These are phyloP conservation scores for Habroteleia sp. DNA, from an alignment of 2,888 invertebrate species.

Conservation along the genomic window DNA sequence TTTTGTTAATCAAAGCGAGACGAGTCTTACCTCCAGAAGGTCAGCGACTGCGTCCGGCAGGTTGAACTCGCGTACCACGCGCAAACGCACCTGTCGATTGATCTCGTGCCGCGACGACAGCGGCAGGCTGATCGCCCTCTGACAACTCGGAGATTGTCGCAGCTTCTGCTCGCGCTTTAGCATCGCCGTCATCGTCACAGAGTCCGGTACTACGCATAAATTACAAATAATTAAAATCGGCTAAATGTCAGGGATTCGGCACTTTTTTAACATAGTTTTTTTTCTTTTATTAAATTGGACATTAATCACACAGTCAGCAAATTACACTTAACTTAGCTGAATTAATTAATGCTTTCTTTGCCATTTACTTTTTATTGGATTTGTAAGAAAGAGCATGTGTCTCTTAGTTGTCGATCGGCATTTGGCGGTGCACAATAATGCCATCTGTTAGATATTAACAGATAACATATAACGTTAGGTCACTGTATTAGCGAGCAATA, in stretches of 20 bases:
- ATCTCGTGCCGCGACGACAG: conserved; percentile 90
- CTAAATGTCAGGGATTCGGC: conserved; percentile 10
- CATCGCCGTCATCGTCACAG: conserved; percentile 89
- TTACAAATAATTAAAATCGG: too few relatives aligned
- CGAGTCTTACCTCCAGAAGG: conserved; percentile 84
- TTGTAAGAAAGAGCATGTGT: too few relatives aligned
- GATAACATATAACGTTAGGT: too few relatives aligned
- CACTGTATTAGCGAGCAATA: too few relatives aligned
- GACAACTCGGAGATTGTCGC: conserved; percentile 89
- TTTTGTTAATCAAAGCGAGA: neutral
- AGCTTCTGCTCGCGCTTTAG: conserved; percentile 92
- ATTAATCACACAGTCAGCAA: too few relatives aligned
- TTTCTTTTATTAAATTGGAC: neutral
- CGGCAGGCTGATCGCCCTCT: conserved; percentile 88
- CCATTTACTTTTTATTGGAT: too few relatives aligned
- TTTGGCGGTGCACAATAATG: too few relatives aligned
- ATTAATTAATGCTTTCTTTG: too few relatives aligned
- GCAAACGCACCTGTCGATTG: conserved; percentile 87
- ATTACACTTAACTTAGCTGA: too few relatives aligned
- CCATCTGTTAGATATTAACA: too few relatives aligned
- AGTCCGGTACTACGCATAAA: conserved; percentile 85
- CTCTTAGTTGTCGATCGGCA: too few relatives aligned
- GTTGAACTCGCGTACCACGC: conserved; percentile 96
- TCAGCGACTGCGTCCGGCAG: conserved; percentile 94
- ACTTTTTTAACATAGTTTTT: neutral